Evolutionary conservation across 1,140 invertebrate species (phyloP), one percentile per base, ranked within the genome.

Genomic region (Whitmania pigra): DNA sequence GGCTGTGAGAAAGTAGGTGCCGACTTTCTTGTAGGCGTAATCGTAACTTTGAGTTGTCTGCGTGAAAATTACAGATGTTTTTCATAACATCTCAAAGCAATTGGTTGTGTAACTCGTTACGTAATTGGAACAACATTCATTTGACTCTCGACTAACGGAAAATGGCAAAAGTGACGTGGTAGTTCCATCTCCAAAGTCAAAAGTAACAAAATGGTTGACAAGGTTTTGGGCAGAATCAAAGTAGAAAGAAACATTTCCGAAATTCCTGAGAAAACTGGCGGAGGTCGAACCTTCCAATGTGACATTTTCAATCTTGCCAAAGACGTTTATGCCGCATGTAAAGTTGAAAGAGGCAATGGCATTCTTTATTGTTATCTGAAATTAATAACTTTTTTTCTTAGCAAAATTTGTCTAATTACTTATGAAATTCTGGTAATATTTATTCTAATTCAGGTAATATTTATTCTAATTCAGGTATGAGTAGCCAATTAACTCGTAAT

Each of bases 341-440:
- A 75, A 72, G 4, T 53, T 72, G 15, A 75, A 73, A 0, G 76
- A 74, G 11, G 74, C 77, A 13, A 77, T 76, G 29, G 72, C 53
- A 70, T 81, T 81, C 27, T 67, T 75, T 55, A 79, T 75, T 17
- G 69, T 74, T 13, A 78, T 22, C 69, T 70, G 43, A 13, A 63
- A n/a, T 63, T 11, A 49, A 7, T 49, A 49, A 49, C 9, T 5
- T 49, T 49, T 36, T 36, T 36, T 6, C 6, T 36, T 36, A 36
- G 2, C 31, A 36, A 36, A 36, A 36, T 36, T 36, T 36, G 2
- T 36, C 6, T 36, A 36, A 36, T 36, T 36, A 36, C 31, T 6
- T 36, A 6, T 3, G 31, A 36, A 36, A 3, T 36, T 36, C 2
- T 36, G 31, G 6, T 3, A 36, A 36, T 36, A 2, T 36, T 36